Percentiles rank a stretch among this genome's conserved stretches.
These are phyloP conservation scores for Phalacrocorax pelagicus DNA, from an alignment of 2,113 vertebrate species.

Conservation along the genomic window DNA sequence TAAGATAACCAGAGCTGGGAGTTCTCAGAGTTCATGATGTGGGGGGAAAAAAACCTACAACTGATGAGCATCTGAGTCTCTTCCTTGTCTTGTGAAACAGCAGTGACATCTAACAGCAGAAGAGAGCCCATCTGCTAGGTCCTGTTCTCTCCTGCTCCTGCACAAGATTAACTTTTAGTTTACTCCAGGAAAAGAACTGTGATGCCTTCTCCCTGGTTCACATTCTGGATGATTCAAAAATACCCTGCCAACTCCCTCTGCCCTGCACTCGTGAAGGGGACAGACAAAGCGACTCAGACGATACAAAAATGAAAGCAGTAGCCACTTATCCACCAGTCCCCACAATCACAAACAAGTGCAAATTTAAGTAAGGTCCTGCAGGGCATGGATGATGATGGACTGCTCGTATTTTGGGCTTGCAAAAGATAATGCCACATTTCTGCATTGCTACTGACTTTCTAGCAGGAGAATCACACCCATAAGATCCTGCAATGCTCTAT, in stretches of 20 bases:
- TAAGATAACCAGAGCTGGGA: neutral
- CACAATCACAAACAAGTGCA: neutral
- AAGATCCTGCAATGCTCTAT: neutral
- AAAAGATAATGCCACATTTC: neutral
- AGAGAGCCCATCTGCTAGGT: neutral
- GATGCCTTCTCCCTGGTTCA: neutral
- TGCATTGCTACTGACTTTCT: neutral
- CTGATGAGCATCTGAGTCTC: neutral
- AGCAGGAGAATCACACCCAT: neutral
- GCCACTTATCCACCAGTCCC: neutral
- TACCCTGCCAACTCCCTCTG: neutral
- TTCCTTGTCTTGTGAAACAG: neutral
- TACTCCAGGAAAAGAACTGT: neutral
- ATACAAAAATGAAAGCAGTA: neutral
- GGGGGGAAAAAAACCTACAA: fast-evolving
- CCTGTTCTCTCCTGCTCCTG: neutral
- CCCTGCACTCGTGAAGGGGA: neutral
- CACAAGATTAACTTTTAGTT: neutral
- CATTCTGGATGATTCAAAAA: neutral
- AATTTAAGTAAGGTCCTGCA: neutral
- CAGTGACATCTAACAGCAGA: neutral
- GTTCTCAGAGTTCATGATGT: neutral
- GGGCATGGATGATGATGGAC: neutral
- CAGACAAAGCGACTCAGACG: neutral
- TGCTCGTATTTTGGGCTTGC: neutral